Evolutionary conservation across 2,113 vertebrate species (phyloP).

Genomic region (Nannospalax galili): DNA sequence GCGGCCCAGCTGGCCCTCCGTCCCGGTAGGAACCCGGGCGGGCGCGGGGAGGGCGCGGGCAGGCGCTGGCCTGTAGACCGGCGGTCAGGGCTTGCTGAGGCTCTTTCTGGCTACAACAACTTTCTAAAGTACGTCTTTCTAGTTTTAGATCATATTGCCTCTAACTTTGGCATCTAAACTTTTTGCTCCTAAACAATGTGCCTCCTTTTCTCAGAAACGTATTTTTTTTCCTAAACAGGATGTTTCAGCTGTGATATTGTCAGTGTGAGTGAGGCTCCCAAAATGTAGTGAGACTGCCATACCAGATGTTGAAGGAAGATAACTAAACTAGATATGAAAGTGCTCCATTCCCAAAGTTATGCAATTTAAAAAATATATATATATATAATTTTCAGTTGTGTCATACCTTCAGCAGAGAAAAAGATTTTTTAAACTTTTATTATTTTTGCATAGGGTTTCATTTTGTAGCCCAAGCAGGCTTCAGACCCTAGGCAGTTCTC

Average conservation of each 20-base stretch:
- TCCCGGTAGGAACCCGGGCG: constrained; percentile 75
- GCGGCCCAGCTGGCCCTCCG: constrained; percentile 46
- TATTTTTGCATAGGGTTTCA: too few species aligned
- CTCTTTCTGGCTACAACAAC: neutral
- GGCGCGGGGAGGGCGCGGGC: too few species aligned
- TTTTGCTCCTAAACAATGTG: neutral
- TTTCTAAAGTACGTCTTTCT: constrained; percentile 17
- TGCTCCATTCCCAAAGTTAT: neutral
- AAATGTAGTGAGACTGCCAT: neutral
- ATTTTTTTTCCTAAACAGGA: neutral
- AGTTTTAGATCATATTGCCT: neutral
- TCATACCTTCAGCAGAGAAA: neutral
- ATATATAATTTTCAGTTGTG: neutral
- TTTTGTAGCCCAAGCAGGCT: neutral
- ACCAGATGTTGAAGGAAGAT: neutral
- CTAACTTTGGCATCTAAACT: neutral
- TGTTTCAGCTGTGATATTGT: neutral
- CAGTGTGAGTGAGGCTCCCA: neutral
- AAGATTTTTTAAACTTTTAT: neutral
- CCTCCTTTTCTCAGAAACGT: neutral
- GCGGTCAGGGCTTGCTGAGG: too few species aligned
- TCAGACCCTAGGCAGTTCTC: neutral
- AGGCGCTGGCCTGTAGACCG: neutral
- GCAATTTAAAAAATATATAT: too few species aligned
- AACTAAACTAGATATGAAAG: neutral